phyloP scores from a whole-genome alignment of 1,140 invertebrate genomes.

The Drosophila pseudoobscura region DNA sequence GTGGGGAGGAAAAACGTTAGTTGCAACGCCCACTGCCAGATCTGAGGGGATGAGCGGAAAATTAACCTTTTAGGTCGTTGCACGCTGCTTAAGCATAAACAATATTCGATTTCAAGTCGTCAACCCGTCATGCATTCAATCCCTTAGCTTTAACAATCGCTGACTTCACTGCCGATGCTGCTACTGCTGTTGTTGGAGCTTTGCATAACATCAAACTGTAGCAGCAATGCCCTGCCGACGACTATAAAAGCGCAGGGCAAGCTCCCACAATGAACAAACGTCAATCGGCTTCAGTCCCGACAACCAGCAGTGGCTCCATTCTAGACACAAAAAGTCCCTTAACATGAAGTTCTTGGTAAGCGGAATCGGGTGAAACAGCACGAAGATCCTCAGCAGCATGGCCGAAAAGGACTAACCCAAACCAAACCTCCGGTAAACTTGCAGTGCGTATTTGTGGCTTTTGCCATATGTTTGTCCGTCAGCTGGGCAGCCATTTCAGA shows the following conservation, averaged over 20 bases:
- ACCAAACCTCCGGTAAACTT: constrained; percentile 1
- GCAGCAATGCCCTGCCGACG: constrained; percentile 54
- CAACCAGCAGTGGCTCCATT: constrained; percentile 31
- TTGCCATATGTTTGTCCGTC: constrained; percentile 53
- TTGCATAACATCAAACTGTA: constrained; percentile 78
- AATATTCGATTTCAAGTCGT: constrained; percentile 65
- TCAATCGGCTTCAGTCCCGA: constrained; percentile 30
- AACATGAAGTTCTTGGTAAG: constrained; percentile 73
- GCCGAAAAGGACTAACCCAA: constrained; percentile 16
- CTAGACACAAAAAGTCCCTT: constrained; percentile 1
- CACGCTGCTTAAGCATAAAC: constrained; percentile 43
- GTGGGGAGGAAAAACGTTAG: constrained; percentile 55
- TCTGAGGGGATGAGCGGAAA: constrained; percentile 28
- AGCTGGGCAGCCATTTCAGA: constrained; percentile 61
- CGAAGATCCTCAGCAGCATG: background rate
- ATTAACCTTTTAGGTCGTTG: constrained; percentile 54
- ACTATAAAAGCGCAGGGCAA: constrained; percentile 62
- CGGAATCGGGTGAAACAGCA: background rate
- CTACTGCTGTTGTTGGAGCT: constrained; percentile 33
- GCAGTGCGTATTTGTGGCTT: constrained; percentile 61
- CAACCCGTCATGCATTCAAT: constrained; percentile 66
- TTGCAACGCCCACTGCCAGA: constrained; percentile 60
- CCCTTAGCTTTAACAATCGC: constrained; percentile 53
- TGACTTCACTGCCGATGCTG: constrained; percentile 25
- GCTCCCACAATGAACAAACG: constrained; percentile 56